These are phyloP conservation scores for Marronus borbonicus DNA, from an alignment of 2,888 invertebrate species.

Conservation along the genomic window DNA sequence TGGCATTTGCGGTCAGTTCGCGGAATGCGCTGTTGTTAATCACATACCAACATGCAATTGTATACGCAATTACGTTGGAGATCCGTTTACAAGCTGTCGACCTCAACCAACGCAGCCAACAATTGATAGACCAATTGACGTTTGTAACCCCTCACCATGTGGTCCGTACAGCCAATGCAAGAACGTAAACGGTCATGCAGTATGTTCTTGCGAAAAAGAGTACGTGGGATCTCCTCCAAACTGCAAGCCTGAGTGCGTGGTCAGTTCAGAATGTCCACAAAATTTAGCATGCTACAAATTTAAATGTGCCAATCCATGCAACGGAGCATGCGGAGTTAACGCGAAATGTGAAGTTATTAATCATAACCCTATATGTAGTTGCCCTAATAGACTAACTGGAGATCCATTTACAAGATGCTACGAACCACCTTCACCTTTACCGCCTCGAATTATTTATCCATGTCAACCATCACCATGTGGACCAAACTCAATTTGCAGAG, in stretches of 20 bases:
- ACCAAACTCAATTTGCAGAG: slow-evolving; percentile 76
- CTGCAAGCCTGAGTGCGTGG: slow-evolving; percentile 84
- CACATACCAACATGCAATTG: slow-evolving; percentile 92
- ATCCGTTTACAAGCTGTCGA: slow-evolving; percentile 78
- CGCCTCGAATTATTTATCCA: slow-evolving; percentile 71
- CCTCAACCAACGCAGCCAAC: slow-evolving; percentile 65
- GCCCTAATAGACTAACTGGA: slow-evolving; percentile 77
- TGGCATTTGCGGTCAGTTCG: slow-evolving; percentile 87
- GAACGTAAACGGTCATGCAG: slow-evolving; percentile 78
- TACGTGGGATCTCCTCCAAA: slow-evolving; percentile 82
- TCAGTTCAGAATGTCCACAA: slow-evolving; percentile 82
- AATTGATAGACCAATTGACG: slow-evolving; percentile 68
- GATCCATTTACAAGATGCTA: slow-evolving; percentile 84
- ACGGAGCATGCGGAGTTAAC: slow-evolving; percentile 82
- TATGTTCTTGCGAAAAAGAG: slow-evolving; percentile 82
- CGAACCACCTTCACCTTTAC: slow-evolving; percentile 65
- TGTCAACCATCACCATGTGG: slow-evolving; percentile 78
- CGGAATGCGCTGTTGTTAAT: slow-evolving; percentile 87
- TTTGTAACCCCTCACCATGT: slow-evolving; percentile 83
- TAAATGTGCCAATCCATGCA: slow-evolving; percentile 83
- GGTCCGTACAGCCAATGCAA: slow-evolving; percentile 84
- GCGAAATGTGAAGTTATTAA: slow-evolving; percentile 83
- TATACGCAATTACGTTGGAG: slow-evolving; percentile 80
- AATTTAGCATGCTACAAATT: slow-evolving; percentile 83
- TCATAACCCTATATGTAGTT: slow-evolving; percentile 85